Base-by-base conservation (phyloP, 2,888 invertebrate species). In the Microctonus hyperodae region DNA sequence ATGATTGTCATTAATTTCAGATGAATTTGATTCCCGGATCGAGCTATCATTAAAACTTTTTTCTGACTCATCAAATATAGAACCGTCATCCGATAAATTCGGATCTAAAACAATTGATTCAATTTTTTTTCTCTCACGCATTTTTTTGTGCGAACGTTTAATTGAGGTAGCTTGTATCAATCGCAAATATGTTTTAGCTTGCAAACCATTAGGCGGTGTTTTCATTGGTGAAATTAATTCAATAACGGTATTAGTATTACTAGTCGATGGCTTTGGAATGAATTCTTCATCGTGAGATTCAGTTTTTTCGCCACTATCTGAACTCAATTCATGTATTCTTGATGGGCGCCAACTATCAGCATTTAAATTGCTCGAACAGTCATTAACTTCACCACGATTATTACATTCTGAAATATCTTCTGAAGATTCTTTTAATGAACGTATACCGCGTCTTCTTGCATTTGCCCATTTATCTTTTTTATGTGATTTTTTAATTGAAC, bases 401-500 rank as follows among this genome's bases (percentile, higher is more conserved):
- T n/a, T 31, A 23, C 50, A 55, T 40, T 16, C 50, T 25, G 2
- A 28, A 7, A 53, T 28, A 28, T 23, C 9, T n/a, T 55, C 55
- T 10, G n/a, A 51, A 22, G 51, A 23, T 25, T 10, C 51, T 25
- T 25, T 51, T 5, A 23, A n/a, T 51, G 51, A 13, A 9, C 33
- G 31, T 33, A 9, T 16, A 31, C 20, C 16, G 0, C 35, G 60
- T 31, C n/a, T 48, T 33, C 48, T 56, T 28, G 51, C 50, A 25
- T 68, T 74, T 4, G 70, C 73, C 11, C 77, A 75, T 59, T 82
- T 82, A 57, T 80, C 78, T 55, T 82, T 82, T 33, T 76, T 80
- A 68, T 82, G 82, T 0, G 82, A 82, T 61, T 75, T 79, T 67
- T 82, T 82, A 16, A 82, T 81, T 0, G 81, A 82, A 65, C 76